Conservation (phyloP, 2,888 invertebrate species). For the Thera britannica region DNA sequence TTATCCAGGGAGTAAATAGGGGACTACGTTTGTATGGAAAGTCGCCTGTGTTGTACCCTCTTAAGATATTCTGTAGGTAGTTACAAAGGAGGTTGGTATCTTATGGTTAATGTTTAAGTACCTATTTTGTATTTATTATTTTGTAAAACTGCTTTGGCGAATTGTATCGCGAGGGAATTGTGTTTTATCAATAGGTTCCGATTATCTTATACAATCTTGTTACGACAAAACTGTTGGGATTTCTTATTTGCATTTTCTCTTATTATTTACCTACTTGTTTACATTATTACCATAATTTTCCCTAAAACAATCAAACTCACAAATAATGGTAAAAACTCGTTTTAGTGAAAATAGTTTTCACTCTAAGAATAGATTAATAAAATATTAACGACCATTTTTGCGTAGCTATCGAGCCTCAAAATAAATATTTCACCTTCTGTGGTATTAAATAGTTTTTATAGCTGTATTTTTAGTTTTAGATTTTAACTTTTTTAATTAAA, state of each 20-base stretch:
- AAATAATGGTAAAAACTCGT: background rate
- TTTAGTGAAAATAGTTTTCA: background rate
- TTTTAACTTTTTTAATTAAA: too few species aligned
- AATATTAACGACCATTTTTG: too few species aligned
- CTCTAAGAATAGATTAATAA: too few species aligned
- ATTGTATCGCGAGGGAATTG: background rate
- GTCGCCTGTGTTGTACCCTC: too few species aligned
- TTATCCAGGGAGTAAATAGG: too few species aligned
- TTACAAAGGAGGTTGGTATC: constrained; percentile 11
- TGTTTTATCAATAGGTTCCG: background rate
- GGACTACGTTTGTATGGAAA: too few species aligned
- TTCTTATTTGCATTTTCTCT: background rate
- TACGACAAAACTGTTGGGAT: background rate
- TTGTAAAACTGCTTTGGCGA: constrained; percentile 18
- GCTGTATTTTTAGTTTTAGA: too few species aligned
- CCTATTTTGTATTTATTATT: constrained; percentile 24
- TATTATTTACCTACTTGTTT: background rate
- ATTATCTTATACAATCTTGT: background rate
- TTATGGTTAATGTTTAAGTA: constrained; percentile 21
- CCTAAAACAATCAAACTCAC: background rate
- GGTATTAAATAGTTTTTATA: too few species aligned
- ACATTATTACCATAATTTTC: background rate
- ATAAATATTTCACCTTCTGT: too few species aligned
- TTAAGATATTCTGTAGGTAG: constrained; percentile 8
- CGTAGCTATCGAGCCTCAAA: too few species aligned